Base-by-base conservation (phyloP, 1,140 invertebrate genomes). In the Charaxes varanes region DNA sequence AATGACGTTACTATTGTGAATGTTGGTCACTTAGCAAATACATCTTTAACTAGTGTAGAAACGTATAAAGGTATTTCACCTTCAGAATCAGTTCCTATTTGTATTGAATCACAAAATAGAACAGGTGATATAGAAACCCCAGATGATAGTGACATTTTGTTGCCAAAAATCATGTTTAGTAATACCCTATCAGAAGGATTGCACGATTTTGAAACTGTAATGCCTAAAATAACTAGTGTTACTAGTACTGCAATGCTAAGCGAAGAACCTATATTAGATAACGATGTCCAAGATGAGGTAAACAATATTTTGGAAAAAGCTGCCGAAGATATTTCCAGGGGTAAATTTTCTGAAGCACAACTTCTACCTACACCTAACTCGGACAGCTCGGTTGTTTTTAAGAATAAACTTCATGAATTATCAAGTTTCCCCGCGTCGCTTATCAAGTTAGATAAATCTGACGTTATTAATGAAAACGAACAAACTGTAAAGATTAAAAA, bases 161-260 rank as follows among this genome's bases (percentile, higher is more conserved):
- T 18, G 24, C 15, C 14, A 2, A 19, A 8, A 27, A 17, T 18
- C 18, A 23, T 23, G 6, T 11, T 10, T 11, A 27, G 10, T 3
- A 17, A 5, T 17, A 11, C 34, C 4, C 15, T 16, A 7, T 12
- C 13, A 15, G 11, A 17, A 4, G 10, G 8, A 0, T n/a, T 8
- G 2, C 22, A 30, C 7, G 27, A 30, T 6, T 38, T 19, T 10
- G 36, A 41, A 6, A 23, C 38, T 17, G 18, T 33, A 3, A 32
- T 56, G 30, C 52, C 52, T 4, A 50, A 45, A 48, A 57, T 57
- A 19, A 48, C 41, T 4, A 44, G 28, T 26, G 33, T 53, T 8
- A 34, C 33, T 4, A 50, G 45, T 12, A 42, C 14, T 18, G 42
- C 43, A 0, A n/a, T 26, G 15, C 34, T 40, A 17, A 6, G 6